Percentiles rank a stretch among this genome's conserved stretches.
Evolutionary conservation across 2,888 invertebrate genomes (phyloP).

Genomic region (Polydrusus pterygomalis): DNA sequence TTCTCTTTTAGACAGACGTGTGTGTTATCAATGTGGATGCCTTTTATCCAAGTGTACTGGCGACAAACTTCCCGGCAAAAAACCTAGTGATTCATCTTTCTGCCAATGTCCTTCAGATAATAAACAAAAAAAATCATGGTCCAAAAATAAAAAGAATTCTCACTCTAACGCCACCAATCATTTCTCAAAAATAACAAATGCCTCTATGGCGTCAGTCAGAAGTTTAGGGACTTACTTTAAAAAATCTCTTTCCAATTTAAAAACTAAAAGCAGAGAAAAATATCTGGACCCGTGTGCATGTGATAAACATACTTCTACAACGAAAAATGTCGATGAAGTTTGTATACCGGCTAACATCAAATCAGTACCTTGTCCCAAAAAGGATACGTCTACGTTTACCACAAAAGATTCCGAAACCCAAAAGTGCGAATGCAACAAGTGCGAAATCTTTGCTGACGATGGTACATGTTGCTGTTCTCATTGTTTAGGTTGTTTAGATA

Average conservation of each 20-base stretch:
- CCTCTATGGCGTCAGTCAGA: conserved; percentile 14
- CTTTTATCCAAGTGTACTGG: conserved; percentile 28
- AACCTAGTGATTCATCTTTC: neutral
- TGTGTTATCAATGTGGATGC: conserved; percentile 41
- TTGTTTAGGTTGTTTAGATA: conserved; percentile 48
- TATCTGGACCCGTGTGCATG: neutral
- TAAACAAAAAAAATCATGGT: conserved; percentile 1
- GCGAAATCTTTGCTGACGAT: conserved; percentile 42
- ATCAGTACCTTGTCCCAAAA: conserved; percentile 20
- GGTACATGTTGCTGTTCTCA: conserved; percentile 53
- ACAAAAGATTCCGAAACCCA: conserved; percentile 33
- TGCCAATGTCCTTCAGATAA: conserved; percentile 29
- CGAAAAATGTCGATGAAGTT: neutral
- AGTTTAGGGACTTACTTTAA: conserved; percentile 10
- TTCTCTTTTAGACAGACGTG: conserved; percentile 10
- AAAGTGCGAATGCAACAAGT: conserved; percentile 49
- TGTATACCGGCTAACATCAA: conserved; percentile 28
- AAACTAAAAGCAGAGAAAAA: neutral
- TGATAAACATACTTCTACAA: neutral
- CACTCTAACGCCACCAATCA: neutral
- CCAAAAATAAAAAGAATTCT: neutral
- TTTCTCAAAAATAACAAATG: conserved; percentile 10
- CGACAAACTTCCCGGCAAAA: neutral
- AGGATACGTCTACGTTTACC: conserved; percentile 26
- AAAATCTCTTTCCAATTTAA: conserved; percentile 7